phyloP scores from a whole-genome alignment of 2,888 invertebrate species.

The Stenodema calcarata region DNA sequence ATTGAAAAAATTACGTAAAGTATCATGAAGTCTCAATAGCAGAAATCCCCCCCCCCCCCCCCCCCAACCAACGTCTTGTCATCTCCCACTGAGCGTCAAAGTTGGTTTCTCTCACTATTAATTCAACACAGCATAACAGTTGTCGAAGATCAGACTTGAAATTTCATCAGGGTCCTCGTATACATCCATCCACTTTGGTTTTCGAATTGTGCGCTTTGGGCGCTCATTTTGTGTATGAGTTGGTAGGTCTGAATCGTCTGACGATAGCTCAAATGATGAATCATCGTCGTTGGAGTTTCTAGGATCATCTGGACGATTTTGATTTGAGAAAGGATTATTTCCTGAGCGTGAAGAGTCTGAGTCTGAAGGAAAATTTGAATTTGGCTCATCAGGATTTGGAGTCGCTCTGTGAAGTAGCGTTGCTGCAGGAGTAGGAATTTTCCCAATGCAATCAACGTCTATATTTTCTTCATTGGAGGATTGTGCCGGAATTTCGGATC shows the following conservation, averaged over 20 bases:
- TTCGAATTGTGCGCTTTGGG: not conserved
- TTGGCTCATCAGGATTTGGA: not conserved
- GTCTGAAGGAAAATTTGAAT: too few relatives aligned
- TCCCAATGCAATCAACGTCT: not conserved
- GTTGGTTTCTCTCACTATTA: too few relatives aligned
- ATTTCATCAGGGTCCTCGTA: slow-evolving; percentile 18
- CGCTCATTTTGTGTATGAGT: not conserved
- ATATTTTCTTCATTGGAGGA: not conserved
- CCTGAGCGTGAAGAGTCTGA: too few relatives aligned
- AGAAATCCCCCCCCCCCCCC: too few relatives aligned
- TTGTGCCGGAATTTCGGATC: not conserved
- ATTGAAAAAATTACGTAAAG: too few relatives aligned
- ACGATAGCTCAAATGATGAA: not conserved
- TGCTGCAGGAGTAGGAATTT: not conserved
- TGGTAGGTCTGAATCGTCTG: not conserved
- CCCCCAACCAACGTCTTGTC: too few relatives aligned
- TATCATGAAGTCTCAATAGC: too few relatives aligned
- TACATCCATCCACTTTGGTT: slow-evolving; percentile 8
- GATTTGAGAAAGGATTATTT: not conserved
- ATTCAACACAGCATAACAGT: not conserved
- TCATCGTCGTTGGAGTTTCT: not conserved
- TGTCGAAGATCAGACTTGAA: slow-evolving; percentile 12
- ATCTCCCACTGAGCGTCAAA: too few relatives aligned
- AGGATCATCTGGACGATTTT: not conserved
- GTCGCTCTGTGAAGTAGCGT: not conserved